These are phyloP conservation scores for Stenodera caucasica DNA, from an alignment of 2,888 invertebrate species.

Conservation along the genomic window DNA sequence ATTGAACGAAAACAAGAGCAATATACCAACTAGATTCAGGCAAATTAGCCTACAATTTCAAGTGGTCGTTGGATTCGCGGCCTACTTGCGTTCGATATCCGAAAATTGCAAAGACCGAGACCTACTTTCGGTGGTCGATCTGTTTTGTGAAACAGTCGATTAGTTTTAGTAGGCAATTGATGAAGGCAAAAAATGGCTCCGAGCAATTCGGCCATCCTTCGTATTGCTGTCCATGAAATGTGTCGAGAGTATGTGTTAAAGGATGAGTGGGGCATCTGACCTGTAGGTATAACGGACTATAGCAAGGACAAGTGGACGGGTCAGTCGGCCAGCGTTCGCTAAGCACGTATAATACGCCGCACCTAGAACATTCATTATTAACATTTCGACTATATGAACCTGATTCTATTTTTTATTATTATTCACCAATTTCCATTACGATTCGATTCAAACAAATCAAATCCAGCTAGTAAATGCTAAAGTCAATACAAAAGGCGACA, in stretches of 20 bases:
- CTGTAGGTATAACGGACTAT: slow-evolving; percentile 48
- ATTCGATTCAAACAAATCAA: no score
- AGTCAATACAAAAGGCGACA: no score
- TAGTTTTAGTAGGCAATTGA: neutral
- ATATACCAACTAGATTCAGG: neutral
- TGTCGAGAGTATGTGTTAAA: slow-evolving; percentile 5
- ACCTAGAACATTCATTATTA: slow-evolving; percentile 6
- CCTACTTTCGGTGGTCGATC: neutral
- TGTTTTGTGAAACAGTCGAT: no score
- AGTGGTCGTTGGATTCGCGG: neutral
- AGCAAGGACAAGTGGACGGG: slow-evolving; percentile 52
- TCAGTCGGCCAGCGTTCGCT: slow-evolving; percentile 49
- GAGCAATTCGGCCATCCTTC: slow-evolving; percentile 3
- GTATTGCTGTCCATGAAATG: neutral
- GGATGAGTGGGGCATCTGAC: slow-evolving; percentile 17
- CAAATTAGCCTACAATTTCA: neutral
- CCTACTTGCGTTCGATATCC: neutral
- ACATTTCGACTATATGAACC: slow-evolving; percentile 3
- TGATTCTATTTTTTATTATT: neutral
- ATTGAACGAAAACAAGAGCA: slow-evolving; percentile 1
- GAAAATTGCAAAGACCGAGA: no score
- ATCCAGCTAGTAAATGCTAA: no score
- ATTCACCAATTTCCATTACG: no score
- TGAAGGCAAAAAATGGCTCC: neutral
- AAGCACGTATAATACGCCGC: slow-evolving; percentile 8